A percentile compares a stretch with the other conserved stretches of the same genome.
Conservation (phyloP, 2,797 vertebrate genomes). For the Liasis olivaceus region DNA sequence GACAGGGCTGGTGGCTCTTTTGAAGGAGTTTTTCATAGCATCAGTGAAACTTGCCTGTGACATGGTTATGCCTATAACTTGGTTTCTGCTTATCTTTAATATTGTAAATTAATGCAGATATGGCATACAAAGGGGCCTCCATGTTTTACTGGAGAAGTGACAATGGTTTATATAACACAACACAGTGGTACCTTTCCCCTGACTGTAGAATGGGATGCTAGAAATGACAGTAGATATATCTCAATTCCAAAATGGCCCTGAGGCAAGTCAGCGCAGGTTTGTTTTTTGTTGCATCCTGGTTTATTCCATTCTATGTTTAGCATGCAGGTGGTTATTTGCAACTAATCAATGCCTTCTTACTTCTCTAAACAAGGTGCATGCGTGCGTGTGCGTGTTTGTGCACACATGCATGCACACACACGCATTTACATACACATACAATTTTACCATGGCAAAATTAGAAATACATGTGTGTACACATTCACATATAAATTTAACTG, state of each 20-base stretch:
- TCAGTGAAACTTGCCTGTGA: neutral
- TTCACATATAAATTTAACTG: no score
- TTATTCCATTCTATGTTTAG: neutral
- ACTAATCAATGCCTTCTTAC: neutral
- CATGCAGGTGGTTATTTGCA: slow-evolving; percentile 13
- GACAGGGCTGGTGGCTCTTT: no score
- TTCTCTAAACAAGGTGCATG: neutral
- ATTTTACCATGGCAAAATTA: neutral
- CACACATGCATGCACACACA: no score
- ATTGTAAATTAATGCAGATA: neutral
- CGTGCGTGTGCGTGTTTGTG: no score
- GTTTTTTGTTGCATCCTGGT: neutral
- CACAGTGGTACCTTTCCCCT: neutral
- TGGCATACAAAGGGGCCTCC: neutral
- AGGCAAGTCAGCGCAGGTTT: neutral
- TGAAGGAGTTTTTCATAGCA: neutral
- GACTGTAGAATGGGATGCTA: neutral
- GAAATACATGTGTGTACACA: neutral
- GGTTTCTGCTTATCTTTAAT: neutral
- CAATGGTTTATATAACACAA: neutral
- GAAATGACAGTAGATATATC: neutral
- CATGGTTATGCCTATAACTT: neutral
- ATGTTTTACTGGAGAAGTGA: neutral
- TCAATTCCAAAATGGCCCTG: neutral
- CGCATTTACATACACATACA: neutral